A percentile compares a stretch with the other conserved stretches of the same genome.
phyloP scores from a whole-genome alignment of 2,888 invertebrate genomes.

The Chaetogeoica ovagalla region DNA sequence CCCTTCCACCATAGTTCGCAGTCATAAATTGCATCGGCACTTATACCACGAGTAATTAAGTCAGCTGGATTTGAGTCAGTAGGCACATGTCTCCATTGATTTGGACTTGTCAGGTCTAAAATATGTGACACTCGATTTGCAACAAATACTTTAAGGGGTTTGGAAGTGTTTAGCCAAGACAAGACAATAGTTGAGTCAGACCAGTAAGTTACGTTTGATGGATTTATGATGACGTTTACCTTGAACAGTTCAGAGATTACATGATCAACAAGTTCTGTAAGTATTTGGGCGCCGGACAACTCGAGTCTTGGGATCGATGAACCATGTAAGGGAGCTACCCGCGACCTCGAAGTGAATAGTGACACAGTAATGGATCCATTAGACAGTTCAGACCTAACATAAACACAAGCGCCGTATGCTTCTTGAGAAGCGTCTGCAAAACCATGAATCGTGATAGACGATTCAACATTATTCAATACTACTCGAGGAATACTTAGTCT shows the following conservation, averaged over 20 bases:
- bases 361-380: neutral
- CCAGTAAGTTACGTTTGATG: neutral
- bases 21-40: too few relatives aligned
- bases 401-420: neutral
- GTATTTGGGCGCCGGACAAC: neutral
- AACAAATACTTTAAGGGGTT: neutral
- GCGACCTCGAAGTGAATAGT: neutral
- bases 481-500: neutral
- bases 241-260: neutral
- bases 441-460: neutral
- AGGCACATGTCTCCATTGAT: neutral
- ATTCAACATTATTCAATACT: neutral
- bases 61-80: neutral
- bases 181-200: neutral
- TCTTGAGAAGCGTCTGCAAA: neutral
- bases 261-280: neutral
- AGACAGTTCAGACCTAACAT: neutral
- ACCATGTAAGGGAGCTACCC: neutral
- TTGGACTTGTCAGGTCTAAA: neutral
- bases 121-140: conserved; percentile 1
- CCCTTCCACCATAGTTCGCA: neutral
- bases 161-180: neutral
- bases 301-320: neutral
- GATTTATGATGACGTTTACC: neutral
- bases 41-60: neutral